Base-by-base conservation (phyloP, 2,888 invertebrate species). In the Periphyllus acericola region DNA sequence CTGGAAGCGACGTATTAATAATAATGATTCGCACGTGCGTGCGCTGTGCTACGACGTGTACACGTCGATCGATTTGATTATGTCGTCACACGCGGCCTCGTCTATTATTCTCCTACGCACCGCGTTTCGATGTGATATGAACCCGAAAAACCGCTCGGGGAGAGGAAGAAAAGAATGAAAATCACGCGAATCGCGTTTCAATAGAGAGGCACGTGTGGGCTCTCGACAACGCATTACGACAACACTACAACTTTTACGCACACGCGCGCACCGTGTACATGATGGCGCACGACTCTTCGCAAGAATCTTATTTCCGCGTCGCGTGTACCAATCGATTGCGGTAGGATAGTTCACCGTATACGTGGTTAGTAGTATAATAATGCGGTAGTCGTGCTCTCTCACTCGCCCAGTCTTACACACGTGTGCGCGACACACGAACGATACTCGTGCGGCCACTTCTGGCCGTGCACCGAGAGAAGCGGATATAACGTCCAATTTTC, bases 311-410 rank as follows among this genome's bases (percentile, higher is more conserved):
- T 46, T 82, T 82, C 71, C 71, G 52, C 32, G 71, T 82, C 82
- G 71, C 71, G 82, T 71, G 71, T 52, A 52, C 68, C 82, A 71
- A 80, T 80, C 80, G 80, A 80, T 80, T 21, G 80, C 80, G 29
- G 21, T 40, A 25, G 8, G 0, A 25, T 36, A 36, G 36, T 36
- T 17, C 9, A 29, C 68, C 2, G 17, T 46, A 46, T 14, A 46
- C 1, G 46, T 46, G 11, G 9, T 46, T 46, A 46, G 46, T 46
- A 14, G 46, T 46, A 46, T 46, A 46, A 14, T 46, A 46, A 3
- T 46, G 14, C 14, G 14, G 11, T 46, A 11, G 46, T 46, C 2
- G 46, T 46, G 46, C 1, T 46, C 14, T 46, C 14, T 46, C 14
- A 11, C 14, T 46, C 46, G 14, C 46, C 46, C 46, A 14, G 46